phyloP scores from a whole-genome alignment of 2,888 invertebrate genomes.

The Cotesia congregata region DNA sequence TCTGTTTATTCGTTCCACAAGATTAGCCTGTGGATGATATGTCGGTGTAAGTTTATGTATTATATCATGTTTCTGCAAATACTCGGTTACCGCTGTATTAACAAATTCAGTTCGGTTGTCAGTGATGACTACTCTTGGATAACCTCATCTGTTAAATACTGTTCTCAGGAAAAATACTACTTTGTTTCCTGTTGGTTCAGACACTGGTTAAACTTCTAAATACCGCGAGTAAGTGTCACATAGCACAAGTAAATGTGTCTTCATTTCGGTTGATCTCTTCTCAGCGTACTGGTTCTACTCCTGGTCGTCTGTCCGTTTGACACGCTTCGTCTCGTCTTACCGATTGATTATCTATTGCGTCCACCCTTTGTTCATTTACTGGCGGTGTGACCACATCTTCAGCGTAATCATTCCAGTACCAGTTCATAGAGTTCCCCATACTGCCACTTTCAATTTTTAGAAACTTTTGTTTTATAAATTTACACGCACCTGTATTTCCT shows the following conservation, averaged over 20 bases:
- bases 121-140: not conserved
- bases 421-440: no score
- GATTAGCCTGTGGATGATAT: slow-evolving; percentile 13
- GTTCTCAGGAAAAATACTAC: not conserved
- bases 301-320: no score
- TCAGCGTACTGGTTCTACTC: no score
- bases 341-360: no score
- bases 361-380: no score
- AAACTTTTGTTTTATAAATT: no score
- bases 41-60: not conserved
- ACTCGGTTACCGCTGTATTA: not conserved
- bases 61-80: not conserved
- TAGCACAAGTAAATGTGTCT: not conserved
- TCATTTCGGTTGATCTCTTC: not conserved
- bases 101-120: not conserved
- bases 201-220: not conserved
- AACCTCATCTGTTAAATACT: slow-evolving; percentile 1
- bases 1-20: not conserved
- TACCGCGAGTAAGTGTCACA: not conserved
- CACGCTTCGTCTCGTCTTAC: no score
- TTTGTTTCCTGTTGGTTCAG: not conserved
- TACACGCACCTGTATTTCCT: no score
- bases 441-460: no score
- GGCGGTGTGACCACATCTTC: no score
- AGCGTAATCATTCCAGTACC: no score